These are phyloP conservation scores for Seira sanloemensis DNA, from an alignment of 2,888 invertebrate species.

Conservation along the genomic window DNA sequence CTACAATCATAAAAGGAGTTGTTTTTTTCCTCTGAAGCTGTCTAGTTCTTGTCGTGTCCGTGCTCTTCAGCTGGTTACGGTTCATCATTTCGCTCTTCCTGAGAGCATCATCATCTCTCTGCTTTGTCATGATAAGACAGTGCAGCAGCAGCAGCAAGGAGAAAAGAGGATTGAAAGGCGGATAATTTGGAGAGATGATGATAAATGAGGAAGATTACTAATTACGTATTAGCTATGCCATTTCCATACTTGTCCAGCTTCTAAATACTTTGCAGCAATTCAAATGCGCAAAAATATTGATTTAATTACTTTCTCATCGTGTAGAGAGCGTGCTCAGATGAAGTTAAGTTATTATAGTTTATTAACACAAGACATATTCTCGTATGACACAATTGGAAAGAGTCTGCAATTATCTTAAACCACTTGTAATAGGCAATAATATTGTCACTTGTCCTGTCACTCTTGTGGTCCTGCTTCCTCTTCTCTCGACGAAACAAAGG, in stretches of 20 bases:
- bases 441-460: neutral
- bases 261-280: too few relatives aligned
- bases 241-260: neutral
- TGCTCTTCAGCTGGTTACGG: neutral
- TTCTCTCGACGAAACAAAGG: slow-evolving; percentile 65
- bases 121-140: neutral
- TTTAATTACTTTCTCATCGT: too few relatives aligned
- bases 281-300: too few relatives aligned
- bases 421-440: neutral
- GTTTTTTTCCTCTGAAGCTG: neutral
- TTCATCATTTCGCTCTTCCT: neutral
- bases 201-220: slow-evolving; percentile 37
- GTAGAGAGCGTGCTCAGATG: neutral
- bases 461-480: neutral
- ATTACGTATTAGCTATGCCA: slow-evolving; percentile 47
- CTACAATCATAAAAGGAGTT: neutral
- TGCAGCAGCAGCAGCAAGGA: neutral
- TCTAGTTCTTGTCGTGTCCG: neutral
- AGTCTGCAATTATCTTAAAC: neutral
- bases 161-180: neutral
- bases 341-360: neutral
- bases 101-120: too few relatives aligned
- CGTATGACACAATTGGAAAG: neutral
- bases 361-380: neutral
- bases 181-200: neutral